A percentile compares a stretch with the other conserved stretches of the same genome.
Conservation (phyloP, 2,888 invertebrate species). For the Torymus auratus region DNA sequence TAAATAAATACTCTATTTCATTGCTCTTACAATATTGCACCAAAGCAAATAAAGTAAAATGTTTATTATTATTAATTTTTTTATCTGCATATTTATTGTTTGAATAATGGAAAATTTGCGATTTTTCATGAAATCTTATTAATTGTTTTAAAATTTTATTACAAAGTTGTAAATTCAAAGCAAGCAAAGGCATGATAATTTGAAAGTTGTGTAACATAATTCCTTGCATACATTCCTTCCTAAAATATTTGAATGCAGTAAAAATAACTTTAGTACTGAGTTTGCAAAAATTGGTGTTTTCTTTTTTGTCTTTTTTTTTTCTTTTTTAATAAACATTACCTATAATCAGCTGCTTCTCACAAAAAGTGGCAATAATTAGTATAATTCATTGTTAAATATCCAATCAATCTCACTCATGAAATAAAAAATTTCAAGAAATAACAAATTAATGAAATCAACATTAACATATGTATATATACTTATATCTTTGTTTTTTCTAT, state of each 20-base stretch:
- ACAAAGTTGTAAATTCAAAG: background rate
- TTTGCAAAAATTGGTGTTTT: too few species aligned
- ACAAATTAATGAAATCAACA: conserved; percentile 34
- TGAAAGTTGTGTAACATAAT: too few species aligned
- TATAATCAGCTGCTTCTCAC: conserved; percentile 55
- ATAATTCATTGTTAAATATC: conserved; percentile 45
- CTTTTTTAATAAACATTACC: conserved; percentile 30
- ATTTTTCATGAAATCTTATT: background rate
- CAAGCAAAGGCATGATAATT: too few species aligned
- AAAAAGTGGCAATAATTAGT: conserved; percentile 50
- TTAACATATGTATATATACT: background rate
- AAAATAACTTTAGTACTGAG: too few species aligned
- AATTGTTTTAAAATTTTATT: conserved; percentile 19
- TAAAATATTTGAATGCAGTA: too few species aligned
- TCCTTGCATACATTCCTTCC: too few species aligned
- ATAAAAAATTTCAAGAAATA: conserved; percentile 3
- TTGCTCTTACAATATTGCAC: conserved; percentile 13
- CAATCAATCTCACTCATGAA: conserved; percentile 57
- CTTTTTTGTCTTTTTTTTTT: background rate
- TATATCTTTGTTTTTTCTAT: background rate
- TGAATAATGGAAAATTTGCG: background rate
- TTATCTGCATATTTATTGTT: background rate
- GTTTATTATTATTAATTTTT: conserved; percentile 12
- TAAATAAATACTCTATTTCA: conserved; percentile 14
- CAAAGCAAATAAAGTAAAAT: conserved; percentile 34